These are phyloP conservation scores for Bombus fervidus DNA, from an alignment of 1,140 invertebrate genomes.

Conservation along the genomic window DNA sequence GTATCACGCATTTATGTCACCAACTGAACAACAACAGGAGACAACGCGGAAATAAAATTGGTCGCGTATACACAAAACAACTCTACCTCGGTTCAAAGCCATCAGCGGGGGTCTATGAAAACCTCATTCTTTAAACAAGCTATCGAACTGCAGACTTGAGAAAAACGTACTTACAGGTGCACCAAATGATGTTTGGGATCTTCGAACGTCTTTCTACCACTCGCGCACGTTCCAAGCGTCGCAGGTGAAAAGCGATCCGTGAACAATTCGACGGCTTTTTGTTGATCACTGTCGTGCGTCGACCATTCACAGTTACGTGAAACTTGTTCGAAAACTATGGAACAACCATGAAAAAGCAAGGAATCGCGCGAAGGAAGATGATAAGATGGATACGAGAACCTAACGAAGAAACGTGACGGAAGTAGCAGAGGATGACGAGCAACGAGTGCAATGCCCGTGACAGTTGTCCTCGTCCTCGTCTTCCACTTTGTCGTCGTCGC, in stretches of 20 bases:
- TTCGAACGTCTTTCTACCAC: neutral
- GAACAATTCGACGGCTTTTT: neutral
- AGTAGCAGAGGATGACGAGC: constrained; percentile 8
- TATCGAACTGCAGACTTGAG: neutral
- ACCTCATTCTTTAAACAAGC: constrained; percentile 15
- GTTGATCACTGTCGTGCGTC: constrained; percentile 13
- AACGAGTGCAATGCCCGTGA: constrained; percentile 23
- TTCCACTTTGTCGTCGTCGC: neutral
- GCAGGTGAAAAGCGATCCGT: neutral
- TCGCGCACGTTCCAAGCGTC: neutral
- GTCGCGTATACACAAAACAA: neutral
- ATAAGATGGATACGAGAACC: neutral
- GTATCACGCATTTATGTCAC: neutral
- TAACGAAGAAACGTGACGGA: neutral
- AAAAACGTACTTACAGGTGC: constrained; percentile 15
- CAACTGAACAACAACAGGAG: constrained; percentile 19
- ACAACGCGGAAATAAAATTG: neutral
- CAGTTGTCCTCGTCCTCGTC: constrained; percentile 16
- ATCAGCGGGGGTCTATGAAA: constrained; percentile 3
- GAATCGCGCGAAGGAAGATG: neutral
- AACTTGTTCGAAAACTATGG: neutral
- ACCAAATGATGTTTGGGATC: neutral
- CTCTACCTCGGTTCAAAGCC: constrained; percentile 24
- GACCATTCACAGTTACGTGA: neutral
- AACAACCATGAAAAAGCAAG: neutral